phyloP scores from a whole-genome alignment of 92 coral and sea anemone species.

The Nematostella vectensis region DNA sequence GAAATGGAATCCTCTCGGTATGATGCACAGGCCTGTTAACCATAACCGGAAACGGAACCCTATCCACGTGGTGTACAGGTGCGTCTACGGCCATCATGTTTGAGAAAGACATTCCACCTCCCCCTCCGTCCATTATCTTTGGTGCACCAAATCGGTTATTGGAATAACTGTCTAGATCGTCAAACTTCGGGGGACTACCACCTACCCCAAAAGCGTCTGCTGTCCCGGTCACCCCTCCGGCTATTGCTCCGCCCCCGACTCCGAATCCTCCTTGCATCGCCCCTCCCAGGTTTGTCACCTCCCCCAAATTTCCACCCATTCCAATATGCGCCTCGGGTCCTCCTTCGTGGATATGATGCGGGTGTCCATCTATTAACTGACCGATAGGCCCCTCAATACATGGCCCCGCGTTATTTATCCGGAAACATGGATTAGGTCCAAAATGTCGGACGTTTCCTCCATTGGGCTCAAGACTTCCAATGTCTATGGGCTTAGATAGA shows the following conservation, averaged over 20 bases:
- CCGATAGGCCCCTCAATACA: neutral
- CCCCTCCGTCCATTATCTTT: slow-evolving; percentile 1
- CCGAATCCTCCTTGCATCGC: neutral
- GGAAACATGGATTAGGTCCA: neutral
- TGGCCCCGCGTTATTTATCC: neutral
- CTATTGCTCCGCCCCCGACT: neutral
- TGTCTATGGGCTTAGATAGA: slow-evolving; percentile 49
- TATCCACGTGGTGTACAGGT: slow-evolving; percentile 7
- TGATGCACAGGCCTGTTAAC: slow-evolving; percentile 27
- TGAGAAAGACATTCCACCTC: neutral
- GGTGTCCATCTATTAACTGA: no score
- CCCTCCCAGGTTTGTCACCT: neutral
- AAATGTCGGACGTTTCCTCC: slow-evolving; percentile 8
- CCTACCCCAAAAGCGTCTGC: no score
- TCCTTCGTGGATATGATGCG: neutral
- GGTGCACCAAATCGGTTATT: slow-evolving; percentile 21
- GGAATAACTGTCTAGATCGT: slow-evolving; percentile 10
- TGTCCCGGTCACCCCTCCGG: no score
- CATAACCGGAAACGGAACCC: slow-evolving; percentile 1
- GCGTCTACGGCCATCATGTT: neutral
- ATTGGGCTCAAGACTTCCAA: slow-evolving; percentile 2
- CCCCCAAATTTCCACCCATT: neutral
- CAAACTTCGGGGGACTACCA: slow-evolving; percentile 6
- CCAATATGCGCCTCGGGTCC: neutral
- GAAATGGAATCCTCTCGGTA: slow-evolving; percentile 10